Percentiles rank a stretch among this genome's conserved stretches.
Evolutionary conservation across 2,113 vertebrate species (phyloP).

Genomic region (Anseranas semipalmata): DNA sequence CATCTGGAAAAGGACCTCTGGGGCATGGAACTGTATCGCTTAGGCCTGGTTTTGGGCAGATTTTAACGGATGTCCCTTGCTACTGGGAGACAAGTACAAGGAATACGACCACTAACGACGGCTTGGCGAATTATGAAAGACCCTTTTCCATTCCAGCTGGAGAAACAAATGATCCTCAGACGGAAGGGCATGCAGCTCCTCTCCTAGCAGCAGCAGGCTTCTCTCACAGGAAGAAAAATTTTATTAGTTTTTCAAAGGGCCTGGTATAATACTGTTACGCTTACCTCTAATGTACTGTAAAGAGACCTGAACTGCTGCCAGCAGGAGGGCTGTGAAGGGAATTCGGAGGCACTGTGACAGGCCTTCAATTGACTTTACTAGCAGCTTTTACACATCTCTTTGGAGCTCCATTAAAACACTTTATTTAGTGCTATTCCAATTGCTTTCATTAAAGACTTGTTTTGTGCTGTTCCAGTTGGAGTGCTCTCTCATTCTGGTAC

Average conservation of each 20-base stretch:
- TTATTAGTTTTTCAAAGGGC: slow-evolving; percentile 28
- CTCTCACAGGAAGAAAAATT: neutral
- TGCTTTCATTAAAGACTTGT: slow-evolving; percentile 39
- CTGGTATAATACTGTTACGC: neutral
- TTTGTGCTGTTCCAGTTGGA: slow-evolving; percentile 37
- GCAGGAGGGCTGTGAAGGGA: slow-evolving; percentile 22
- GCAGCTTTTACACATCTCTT: slow-evolving; percentile 43
- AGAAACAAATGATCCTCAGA: slow-evolving; percentile 8
- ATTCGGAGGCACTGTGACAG: slow-evolving; percentile 31
- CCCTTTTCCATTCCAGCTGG: neutral
- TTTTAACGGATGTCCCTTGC: neutral
- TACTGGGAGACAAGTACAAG: neutral
- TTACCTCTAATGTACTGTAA: slow-evolving; percentile 27
- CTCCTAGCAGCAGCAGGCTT: slow-evolving; percentile 7
- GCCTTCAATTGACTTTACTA: slow-evolving; percentile 47
- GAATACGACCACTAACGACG: neutral
- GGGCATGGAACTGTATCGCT: neutral
- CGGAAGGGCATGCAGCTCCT: neutral
- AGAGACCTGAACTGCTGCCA: slow-evolving; percentile 25
- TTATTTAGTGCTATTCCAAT: slow-evolving; percentile 57
- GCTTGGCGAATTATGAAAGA: neutral
- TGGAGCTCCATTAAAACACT: slow-evolving; percentile 33
- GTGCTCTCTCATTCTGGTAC: neutral
- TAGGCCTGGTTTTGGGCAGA: neutral
- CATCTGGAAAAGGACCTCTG: neutral